Base-by-base conservation (phyloP, 2,797 vertebrate genomes). In the Triplophysa bombifrons region DNA sequence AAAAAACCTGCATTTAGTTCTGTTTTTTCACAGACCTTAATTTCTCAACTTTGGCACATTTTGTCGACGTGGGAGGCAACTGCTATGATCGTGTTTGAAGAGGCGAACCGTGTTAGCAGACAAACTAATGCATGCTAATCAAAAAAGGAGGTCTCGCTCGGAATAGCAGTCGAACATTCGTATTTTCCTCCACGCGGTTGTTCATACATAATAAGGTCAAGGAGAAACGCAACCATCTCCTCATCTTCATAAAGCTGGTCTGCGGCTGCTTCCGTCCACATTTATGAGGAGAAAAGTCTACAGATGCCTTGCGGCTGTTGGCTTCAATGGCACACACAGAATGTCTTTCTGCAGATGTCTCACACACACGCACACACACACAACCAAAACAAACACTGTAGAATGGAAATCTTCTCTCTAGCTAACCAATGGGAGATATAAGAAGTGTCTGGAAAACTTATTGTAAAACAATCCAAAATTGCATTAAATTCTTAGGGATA, bases 71-170 rank as follows among this genome's bases (percentile, higher is more conserved):
- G 74, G 73, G 82, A 77, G 73, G 69, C 50, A 80, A 84, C 78
- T 41, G 69, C 80, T 70, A 48, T 67, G 83, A 84, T 81, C 78
- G 70, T 80, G 64, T 78, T 78, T 78, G 73, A 74, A 64, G 56
- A 81, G 80, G 38, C 64, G 68, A 69, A 63, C 68, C 50, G 20
- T 77, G 58, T 82, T 86, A 69, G 80, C 77, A 79, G 77, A 72
- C 75, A 72, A 82, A 76, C 83, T 75, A 80, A 85, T 84, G 80
- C 78, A 72, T 79, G 60, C 63, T 76, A 73, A 80, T 78, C 70
- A 75, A 85, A 85, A 83, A 71, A 84, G 51, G 73, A 85, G 77
- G 72, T 67, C 82, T 76, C 51, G 16, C 48, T 53, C 48, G 44
- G 55, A 76, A 56, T 63, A 72, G 50, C 44, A 80, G 72, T 76